Evolutionary conservation across 2,797 vertebrate species (phyloP).

Genomic region (Atherinosoma microstoma): DNA sequence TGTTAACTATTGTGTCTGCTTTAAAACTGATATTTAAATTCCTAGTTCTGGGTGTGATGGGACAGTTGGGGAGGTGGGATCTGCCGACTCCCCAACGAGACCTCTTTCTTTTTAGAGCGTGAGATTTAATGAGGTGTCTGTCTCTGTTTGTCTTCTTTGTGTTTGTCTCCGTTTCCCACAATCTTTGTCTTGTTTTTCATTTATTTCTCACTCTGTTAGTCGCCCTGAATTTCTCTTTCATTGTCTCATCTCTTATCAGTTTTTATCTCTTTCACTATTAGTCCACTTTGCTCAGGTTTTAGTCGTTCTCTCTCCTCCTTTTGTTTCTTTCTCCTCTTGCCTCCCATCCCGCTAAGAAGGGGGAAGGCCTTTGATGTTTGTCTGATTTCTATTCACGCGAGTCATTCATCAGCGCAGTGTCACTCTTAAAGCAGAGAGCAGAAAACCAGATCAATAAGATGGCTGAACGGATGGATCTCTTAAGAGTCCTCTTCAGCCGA

Average conservation of each 20-base stretch:
- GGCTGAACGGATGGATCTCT: conserved; percentile 61
- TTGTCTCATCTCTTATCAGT: conserved; percentile 11
- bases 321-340: background rate
- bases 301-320: conserved; percentile 1
- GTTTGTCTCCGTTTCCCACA: conserved; percentile 1
- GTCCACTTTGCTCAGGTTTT: conserved; percentile 5
- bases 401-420: conserved; percentile 64
- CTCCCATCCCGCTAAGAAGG: conserved; percentile 23
- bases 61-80: background rate
- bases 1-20: no score
- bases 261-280: conserved; percentile 18
- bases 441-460: conserved; percentile 70
- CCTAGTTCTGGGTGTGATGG: conserved; percentile 17
- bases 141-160: conserved; percentile 28
- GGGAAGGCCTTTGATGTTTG: conserved; percentile 49
- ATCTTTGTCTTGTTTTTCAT: background rate
- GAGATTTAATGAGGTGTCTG: conserved; percentile 46
- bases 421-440: conserved; percentile 60
- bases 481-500: conserved; percentile 53
- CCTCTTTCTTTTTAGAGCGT: conserved; percentile 17
- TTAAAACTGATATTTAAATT: no score
- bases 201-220: background rate
- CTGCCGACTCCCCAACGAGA: conserved; percentile 23
- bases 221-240: background rate
- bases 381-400: conserved; percentile 57